Evolutionary conservation across 2,113 vertebrate species (phyloP).

Genomic region (Thalassarche chlororhynchos): DNA sequence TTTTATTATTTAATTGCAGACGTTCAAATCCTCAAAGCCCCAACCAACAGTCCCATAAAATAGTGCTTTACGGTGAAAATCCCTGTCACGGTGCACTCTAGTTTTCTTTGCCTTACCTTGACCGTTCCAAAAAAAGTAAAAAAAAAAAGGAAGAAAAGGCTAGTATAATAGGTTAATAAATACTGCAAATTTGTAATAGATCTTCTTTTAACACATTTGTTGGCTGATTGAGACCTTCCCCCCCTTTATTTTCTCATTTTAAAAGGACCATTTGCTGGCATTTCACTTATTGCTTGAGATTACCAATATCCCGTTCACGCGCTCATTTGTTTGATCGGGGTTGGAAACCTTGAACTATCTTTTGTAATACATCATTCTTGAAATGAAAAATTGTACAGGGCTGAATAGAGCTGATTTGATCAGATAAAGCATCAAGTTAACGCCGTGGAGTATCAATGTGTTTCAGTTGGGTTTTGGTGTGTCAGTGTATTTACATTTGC

Average conservation of each 20-base stretch:
- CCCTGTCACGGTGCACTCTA: no score
- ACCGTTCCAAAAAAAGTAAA: fast-evolving
- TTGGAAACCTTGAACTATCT: background rate
- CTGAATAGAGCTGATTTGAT: background rate
- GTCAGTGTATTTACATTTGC: background rate
- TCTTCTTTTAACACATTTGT: background rate
- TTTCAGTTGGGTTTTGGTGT: no score
- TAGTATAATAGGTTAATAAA: background rate
- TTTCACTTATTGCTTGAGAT: background rate
- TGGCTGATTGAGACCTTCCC: background rate
- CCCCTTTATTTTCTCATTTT: background rate
- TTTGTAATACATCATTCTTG: background rate
- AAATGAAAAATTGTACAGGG: background rate
- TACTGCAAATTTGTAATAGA: background rate
- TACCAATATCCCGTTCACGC: background rate
- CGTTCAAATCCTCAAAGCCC: background rate
- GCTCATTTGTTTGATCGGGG: background rate
- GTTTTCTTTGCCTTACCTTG: background rate
- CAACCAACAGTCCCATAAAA: background rate
- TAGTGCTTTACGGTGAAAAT: background rate
- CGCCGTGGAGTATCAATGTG: fast-evolving
- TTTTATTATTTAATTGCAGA: background rate
- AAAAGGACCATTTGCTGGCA: background rate
- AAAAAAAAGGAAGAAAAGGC: no score
- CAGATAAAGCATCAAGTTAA: background rate